Conservation (phyloP, 23 tunicate genomes). For the Ciona savignyi region DNA sequence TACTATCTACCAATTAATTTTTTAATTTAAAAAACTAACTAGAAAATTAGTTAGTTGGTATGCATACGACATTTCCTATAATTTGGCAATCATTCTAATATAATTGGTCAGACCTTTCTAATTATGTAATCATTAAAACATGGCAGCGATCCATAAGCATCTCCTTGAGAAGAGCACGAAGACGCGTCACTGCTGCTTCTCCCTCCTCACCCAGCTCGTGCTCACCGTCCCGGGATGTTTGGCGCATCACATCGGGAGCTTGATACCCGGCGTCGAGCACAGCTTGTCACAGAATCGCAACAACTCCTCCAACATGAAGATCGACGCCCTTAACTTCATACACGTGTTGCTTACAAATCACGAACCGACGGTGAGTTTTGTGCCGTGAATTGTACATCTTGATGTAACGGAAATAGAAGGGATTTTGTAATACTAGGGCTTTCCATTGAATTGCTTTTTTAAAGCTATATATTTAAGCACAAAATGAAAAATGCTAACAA, state of each 20-base stretch:
- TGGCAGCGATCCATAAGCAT: constrained; percentile 71
- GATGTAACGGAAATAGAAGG: too few species aligned
- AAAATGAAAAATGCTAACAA: neutral
- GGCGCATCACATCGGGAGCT: constrained; percentile 43
- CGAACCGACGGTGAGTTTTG: constrained; percentile 68
- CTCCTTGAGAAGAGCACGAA: constrained; percentile 65
- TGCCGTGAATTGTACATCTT: too few species aligned
- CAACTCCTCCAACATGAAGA: constrained; percentile 90
- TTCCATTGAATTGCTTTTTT: too few species aligned
- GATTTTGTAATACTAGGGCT: too few species aligned
- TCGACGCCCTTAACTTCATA: constrained; percentile 64
- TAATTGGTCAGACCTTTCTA: too few species aligned
- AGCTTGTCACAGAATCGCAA: constrained; percentile 52
- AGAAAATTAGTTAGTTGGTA: neutral
- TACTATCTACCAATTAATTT: too few species aligned
- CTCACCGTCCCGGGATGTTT: constrained; percentile 87
- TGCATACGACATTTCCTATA: neutral
- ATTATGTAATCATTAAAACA: too few species aligned
- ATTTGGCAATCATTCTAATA: neutral
- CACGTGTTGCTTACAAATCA: constrained; percentile 74
- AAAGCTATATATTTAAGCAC: neutral
- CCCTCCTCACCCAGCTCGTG: constrained; percentile 65
- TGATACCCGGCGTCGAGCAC: constrained; percentile 71
- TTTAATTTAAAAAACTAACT: too few species aligned
- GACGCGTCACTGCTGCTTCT: constrained; percentile 84